Evolutionary conservation across 2,113 vertebrate genomes (phyloP).

Genomic region (Ochotona curzoniae): DNA sequence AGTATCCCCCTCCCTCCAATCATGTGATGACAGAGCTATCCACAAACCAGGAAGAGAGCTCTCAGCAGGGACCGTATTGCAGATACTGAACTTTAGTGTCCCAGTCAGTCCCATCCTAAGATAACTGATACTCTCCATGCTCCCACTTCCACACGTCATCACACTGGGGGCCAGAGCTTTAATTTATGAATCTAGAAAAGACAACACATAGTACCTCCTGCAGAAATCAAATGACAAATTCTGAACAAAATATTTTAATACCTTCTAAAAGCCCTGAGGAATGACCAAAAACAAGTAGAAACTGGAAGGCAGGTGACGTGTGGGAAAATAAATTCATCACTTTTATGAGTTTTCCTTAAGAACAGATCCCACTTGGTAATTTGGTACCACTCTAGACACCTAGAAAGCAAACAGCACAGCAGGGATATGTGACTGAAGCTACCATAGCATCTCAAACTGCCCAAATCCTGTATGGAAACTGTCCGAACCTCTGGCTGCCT

Average conservation of each 20-base stretch:
- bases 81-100: no score
- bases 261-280: background rate
- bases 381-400: background rate
- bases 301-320: background rate
- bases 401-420: background rate
- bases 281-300: background rate
- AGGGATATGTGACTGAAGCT: background rate
- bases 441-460: background rate
- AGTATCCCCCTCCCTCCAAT: no score
- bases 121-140: background rate
- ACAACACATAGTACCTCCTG: background rate
- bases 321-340: background rate
- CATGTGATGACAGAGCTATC: no score
- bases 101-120: no score
- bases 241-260: background rate
- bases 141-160: background rate
- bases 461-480: background rate
- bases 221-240: background rate
- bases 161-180: background rate
- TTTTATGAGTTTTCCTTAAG: background rate
- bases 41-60: background rate
- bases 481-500: background rate
- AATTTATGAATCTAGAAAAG: background rate
- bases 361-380: background rate
- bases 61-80: no score